phyloP scores from a whole-genome alignment of 2,797 vertebrate species.

The Smutsia temminckii region DNA sequence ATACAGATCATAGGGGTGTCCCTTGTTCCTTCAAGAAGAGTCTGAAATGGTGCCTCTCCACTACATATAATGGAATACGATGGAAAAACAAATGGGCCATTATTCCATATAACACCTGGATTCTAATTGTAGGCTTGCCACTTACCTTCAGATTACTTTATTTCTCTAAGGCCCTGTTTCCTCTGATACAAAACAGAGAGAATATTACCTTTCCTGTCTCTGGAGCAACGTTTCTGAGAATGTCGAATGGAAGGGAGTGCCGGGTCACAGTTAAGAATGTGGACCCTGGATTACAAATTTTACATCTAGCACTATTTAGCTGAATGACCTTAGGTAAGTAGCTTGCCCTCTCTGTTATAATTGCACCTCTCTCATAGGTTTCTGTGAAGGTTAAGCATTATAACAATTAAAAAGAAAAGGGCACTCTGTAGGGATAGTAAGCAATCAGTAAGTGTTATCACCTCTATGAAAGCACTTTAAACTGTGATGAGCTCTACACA shows the following conservation, averaged over 20 bases:
- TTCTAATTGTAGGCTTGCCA: background rate
- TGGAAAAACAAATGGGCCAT: background rate
- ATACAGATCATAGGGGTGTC: fast-evolving
- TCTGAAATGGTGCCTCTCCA: background rate
- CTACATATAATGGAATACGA: background rate
- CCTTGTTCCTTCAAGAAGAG: background rate
- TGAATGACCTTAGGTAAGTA: background rate
- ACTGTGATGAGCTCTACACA: background rate
- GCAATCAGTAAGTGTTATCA: background rate
- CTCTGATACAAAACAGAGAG: background rate
- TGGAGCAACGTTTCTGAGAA: background rate
- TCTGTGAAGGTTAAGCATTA: background rate
- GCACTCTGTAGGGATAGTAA: background rate
- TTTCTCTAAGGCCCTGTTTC: background rate
- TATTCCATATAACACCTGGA: background rate
- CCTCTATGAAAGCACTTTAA: background rate
- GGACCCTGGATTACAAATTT: background rate
- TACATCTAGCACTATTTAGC: background rate
- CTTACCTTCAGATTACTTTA: background rate
- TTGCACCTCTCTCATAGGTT: background rate
- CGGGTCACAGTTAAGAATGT: background rate
- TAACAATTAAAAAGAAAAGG: background rate
- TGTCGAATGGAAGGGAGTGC: background rate
- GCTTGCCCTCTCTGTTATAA: background rate
- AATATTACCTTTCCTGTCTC: background rate